Evolutionary conservation across 2,888 invertebrate species (phyloP), one percentile per base, ranked within the genome.

Genomic region (Lamellibrachia columna): DNA sequence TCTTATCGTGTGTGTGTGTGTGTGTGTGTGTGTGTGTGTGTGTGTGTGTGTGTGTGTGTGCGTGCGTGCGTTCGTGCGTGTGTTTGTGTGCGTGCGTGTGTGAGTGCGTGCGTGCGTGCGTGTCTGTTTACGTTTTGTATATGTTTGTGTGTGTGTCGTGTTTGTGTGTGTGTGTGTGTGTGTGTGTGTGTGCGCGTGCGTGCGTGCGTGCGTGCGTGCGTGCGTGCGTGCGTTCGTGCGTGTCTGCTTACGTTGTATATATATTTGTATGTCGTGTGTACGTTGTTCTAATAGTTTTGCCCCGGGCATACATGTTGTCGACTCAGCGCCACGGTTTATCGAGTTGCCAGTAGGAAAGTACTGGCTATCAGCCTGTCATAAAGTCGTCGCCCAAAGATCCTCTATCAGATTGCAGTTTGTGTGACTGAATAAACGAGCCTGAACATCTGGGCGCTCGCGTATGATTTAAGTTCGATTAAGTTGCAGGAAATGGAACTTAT

Each of bases 111-210:
- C 11, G 15, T 90, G 52, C 52, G 15, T 90, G 7, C 52, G 91
- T 91, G 52, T 91, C 22, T 91, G 53, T 11, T 1, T n/a, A 53
- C 52, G 52, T 28, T 52, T 1, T 90, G 52, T 9, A 7, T 11
- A 52, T 90, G 15, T 9, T 52, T 91, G 28, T 91, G 22, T 15
- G 22, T 9, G 53, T 2, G 53, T 15, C 52, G 55, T 53, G 55
- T 91, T 8, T 53, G 55, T 91, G 53, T 58, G 7, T 53, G 55
- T 52, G 91, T 91, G 91, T 91, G 91, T 91, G 58, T 8, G 40
- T 53, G 52, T 53, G 55, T 1, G 55, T 53, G 9, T 1, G 55
- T 22, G 53, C 1, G 91, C 1, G 91, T 53, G 55, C 1, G 55
- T 53, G 91, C 1, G 55, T 8, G 55, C 6, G 91, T 53, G 55